These are phyloP conservation scores for Dendrocopos noguchii DNA, from an alignment of 2,113 vertebrate species.

Conservation along the genomic window DNA sequence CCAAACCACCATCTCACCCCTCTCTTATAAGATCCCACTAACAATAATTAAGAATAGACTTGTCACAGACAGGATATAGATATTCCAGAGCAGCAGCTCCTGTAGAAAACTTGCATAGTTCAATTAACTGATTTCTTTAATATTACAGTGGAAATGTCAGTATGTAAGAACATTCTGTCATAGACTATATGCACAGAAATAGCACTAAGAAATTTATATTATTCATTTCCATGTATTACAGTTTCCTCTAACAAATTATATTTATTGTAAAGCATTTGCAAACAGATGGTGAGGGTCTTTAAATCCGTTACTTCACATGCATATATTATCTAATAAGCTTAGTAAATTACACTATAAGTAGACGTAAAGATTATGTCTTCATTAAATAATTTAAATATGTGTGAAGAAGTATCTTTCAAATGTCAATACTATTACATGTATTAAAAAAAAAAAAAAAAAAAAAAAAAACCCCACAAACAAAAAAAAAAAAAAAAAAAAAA, in stretches of 20 bases:
- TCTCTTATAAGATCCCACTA: background rate
- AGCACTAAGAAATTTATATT: background rate
- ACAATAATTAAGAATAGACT: background rate
- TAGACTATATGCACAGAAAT: background rate
- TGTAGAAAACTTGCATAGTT: background rate
- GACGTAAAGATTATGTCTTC: background rate
- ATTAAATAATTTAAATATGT: background rate
- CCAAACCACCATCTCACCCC: fast-evolving
- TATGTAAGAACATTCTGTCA: background rate
- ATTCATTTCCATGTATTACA: background rate
- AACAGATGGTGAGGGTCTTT: background rate
- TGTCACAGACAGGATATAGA: background rate
- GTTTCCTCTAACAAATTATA: background rate
- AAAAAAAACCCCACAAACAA: too few relatives aligned
- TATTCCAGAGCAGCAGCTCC: background rate
- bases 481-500: too few relatives aligned
- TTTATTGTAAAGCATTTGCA: background rate
- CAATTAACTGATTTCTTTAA: background rate
- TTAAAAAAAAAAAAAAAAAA: background rate
- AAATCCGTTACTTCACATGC: background rate
- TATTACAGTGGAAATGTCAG: background rate
- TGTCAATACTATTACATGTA: background rate
- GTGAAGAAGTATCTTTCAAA: background rate
- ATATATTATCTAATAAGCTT: background rate
- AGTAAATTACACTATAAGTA: background rate